Evolutionary conservation across 2,113 vertebrate species (phyloP).

Genomic region (Xenotilapia flavipinnis): DNA sequence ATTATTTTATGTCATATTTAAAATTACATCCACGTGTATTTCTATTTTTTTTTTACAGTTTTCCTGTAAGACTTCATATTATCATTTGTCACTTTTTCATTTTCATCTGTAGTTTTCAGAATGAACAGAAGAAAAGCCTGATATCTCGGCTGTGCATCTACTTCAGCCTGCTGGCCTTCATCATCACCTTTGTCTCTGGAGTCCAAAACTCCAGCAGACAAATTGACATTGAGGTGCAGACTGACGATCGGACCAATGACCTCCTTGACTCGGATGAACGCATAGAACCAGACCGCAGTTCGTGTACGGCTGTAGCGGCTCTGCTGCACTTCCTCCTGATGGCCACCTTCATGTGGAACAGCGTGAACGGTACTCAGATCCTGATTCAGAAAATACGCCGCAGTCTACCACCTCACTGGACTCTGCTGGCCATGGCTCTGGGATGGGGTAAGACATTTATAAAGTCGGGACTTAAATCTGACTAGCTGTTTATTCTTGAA

Average conservation of each 20-base stretch:
- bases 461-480: not conserved
- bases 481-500: not conserved
- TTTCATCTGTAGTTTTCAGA: conserved; percentile 7
- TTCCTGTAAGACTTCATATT: not conserved
- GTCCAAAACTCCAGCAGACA: conserved; percentile 44
- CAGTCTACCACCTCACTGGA: not conserved
- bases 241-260: not conserved
- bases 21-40: not conserved
- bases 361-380: conserved; percentile 44
- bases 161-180: conserved; percentile 68
- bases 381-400: not conserved
- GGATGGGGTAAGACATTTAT: conserved; percentile 17
- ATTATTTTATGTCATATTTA: not conserved
- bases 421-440: not conserved
- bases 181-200: conserved; percentile 70
- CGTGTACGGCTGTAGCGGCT: conserved; percentile 20
- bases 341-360: conserved; percentile 65
- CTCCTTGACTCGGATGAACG: not conserved
- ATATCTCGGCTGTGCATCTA: conserved; percentile 67
- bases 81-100: not conserved
- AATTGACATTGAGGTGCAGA: rapidly evolving
- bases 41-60: not conserved
- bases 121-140: not conserved
- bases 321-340: conserved; percentile 72
- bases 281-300: not conserved